phyloP scores from a whole-genome alignment of 2,888 invertebrate species.

The Phalangium opilio region DNA sequence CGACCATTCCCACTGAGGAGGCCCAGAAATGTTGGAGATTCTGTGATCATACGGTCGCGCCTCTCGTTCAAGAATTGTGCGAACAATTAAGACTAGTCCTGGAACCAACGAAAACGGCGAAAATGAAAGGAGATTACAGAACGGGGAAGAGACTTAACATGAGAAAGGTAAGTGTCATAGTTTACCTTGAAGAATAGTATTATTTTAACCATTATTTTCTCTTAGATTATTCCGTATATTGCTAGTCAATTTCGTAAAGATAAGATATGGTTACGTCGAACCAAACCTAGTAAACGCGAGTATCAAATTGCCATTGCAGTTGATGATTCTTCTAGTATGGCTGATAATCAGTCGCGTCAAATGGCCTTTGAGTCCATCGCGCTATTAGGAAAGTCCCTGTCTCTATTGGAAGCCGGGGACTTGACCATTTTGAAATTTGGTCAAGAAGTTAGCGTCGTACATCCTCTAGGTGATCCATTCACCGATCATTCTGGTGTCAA shows the following conservation, averaged over 20 bases:
- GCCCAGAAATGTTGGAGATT: neutral
- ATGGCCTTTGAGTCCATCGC: constrained; percentile 90
- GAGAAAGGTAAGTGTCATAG: constrained; percentile 54
- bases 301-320: constrained; percentile 93
- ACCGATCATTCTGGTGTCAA: constrained; percentile 64
- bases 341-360: constrained; percentile 42
- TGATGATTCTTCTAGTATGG: constrained; percentile 71
- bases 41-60: constrained; percentile 17
- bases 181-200: too few species aligned
- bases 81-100: constrained; percentile 85
- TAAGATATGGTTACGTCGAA: constrained; percentile 93
- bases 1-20: neutral
- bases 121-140: constrained; percentile 85
- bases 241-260: constrained; percentile 98
- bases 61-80: constrained; percentile 65
- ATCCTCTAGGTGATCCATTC: constrained; percentile 70
- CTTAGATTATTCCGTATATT: constrained; percentile 83
- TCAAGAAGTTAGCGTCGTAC: constrained; percentile 63
- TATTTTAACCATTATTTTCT: neutral
- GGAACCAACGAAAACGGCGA: constrained; percentile 84
- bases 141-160: constrained; percentile 95
- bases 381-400: constrained; percentile 69
- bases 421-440: constrained; percentile 84
- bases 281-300: constrained; percentile 84
- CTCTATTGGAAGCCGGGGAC: constrained; percentile 83